phyloP scores from a whole-genome alignment of 2,797 vertebrate species.

The Coilia nasus region DNA sequence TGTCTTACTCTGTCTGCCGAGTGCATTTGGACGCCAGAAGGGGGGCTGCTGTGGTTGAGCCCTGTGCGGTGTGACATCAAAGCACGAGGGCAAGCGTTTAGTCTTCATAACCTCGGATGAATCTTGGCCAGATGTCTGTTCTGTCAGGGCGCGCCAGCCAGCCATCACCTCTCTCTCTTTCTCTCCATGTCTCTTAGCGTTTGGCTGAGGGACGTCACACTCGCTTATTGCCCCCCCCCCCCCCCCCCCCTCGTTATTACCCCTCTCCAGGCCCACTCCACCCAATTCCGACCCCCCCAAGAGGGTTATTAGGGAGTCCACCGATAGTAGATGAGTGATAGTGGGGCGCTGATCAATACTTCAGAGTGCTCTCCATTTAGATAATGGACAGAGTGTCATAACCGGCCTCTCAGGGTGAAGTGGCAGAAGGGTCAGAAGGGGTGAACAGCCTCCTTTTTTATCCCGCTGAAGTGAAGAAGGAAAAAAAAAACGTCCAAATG shows the following conservation, averaged over 20 bases:
- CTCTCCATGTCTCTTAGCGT: slow-evolving; percentile 42
- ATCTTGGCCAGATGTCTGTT: not conserved
- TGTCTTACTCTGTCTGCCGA: not conserved
- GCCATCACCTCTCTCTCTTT: slow-evolving; percentile 37
- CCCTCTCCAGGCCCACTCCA: slow-evolving; percentile 28
- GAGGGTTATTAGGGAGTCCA: slow-evolving; percentile 47
- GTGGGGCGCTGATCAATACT: slow-evolving; percentile 74
- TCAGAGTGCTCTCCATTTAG: slow-evolving; percentile 82
- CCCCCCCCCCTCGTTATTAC: slow-evolving; percentile 55
- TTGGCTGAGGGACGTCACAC: too few relatives aligned
- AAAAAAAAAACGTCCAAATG: too few relatives aligned
- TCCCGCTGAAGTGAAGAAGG: too few relatives aligned
- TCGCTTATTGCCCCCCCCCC: slow-evolving; percentile 56
- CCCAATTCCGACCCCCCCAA: slow-evolving; percentile 53
- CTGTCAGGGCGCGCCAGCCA: slow-evolving; percentile 23
- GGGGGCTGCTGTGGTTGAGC: slow-evolving; percentile 1
- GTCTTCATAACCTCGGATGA: not conserved
- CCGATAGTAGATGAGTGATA: slow-evolving; percentile 66
- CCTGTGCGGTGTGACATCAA: slow-evolving; percentile 42
- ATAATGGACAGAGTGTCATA: slow-evolving; percentile 85
- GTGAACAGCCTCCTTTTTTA: slow-evolving; percentile 28
- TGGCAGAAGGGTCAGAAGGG: slow-evolving; percentile 56
- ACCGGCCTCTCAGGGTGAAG: slow-evolving; percentile 69
- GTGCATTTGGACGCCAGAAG: slow-evolving; percentile 45
- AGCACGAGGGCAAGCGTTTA: slow-evolving; percentile 5